These are phyloP conservation scores for Mythimna lalbum DNA, from an alignment of 2,888 invertebrate species.

Conservation along the genomic window DNA sequence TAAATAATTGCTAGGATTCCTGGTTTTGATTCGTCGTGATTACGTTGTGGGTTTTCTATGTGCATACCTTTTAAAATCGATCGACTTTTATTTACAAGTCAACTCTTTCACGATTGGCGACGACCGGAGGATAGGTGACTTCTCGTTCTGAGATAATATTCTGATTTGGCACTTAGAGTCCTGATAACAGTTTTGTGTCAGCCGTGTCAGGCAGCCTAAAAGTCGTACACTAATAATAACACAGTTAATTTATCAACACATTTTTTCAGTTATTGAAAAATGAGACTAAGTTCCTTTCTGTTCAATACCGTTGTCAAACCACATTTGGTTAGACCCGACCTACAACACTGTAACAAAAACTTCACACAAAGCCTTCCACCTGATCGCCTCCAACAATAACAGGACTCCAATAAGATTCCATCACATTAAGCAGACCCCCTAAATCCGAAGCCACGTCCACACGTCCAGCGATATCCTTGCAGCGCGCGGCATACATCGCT, in stretches of 20 bases:
- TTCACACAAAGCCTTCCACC: constrained; percentile 34
- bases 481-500: constrained; percentile 56
- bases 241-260: not conserved
- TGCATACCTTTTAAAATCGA: too few relatives aligned
- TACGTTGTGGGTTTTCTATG: too few relatives aligned
- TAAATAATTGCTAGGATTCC: not conserved
- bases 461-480: constrained; percentile 44
- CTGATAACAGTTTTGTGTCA: not conserved
- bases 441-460: constrained; percentile 57
- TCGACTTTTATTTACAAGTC: not conserved
- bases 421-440: constrained; percentile 61
- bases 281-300: not conserved
- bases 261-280: not conserved
- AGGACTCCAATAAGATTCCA: constrained; percentile 61
- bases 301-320: not conserved
- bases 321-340: not conserved
- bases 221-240: not conserved
- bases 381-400: constrained; percentile 45
- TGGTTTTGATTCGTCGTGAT: not conserved
- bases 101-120: too few relatives aligned
- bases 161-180: not conserved
- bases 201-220: not conserved
- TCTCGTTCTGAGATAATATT: too few relatives aligned
- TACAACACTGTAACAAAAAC: constrained; percentile 28
- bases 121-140: too few relatives aligned